These are phyloP conservation scores for Hydropotes inermis DNA, from an alignment of 2,113 vertebrate species.

Conservation along the genomic window DNA sequence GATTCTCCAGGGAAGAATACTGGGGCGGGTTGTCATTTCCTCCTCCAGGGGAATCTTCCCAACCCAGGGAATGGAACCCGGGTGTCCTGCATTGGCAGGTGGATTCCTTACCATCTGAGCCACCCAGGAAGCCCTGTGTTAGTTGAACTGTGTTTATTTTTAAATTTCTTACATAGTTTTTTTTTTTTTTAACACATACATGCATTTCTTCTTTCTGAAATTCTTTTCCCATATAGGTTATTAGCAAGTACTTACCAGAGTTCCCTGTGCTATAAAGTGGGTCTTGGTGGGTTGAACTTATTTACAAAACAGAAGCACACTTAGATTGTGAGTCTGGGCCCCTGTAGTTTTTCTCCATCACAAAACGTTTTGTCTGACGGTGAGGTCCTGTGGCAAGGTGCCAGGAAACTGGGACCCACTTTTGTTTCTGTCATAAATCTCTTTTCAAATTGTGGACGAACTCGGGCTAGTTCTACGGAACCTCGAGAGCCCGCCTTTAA, in stretches of 20 bases:
- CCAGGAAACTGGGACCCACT: background rate
- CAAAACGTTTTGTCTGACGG: too few relatives aligned
- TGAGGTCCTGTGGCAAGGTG: fast-evolving
- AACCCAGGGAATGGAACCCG: background rate
- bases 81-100: background rate
- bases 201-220: background rate
- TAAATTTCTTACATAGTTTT: background rate
- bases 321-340: background rate
- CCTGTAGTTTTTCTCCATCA: background rate
- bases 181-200: background rate
- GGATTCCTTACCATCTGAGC: background rate
- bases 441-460: background rate
- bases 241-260: background rate
- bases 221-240: background rate
- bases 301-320: background rate
- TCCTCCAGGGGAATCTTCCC: background rate
- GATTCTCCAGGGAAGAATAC: fast-evolving
- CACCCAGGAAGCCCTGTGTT: background rate
- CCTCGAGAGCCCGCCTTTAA: background rate
- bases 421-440: background rate
- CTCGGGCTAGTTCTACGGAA: background rate
- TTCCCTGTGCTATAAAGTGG: background rate
- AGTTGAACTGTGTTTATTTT: background rate
- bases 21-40: background rate
- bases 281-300: background rate